Base-by-base conservation (phyloP, 2,797 vertebrate species). In the Setipinna tenuifilis region DNA sequence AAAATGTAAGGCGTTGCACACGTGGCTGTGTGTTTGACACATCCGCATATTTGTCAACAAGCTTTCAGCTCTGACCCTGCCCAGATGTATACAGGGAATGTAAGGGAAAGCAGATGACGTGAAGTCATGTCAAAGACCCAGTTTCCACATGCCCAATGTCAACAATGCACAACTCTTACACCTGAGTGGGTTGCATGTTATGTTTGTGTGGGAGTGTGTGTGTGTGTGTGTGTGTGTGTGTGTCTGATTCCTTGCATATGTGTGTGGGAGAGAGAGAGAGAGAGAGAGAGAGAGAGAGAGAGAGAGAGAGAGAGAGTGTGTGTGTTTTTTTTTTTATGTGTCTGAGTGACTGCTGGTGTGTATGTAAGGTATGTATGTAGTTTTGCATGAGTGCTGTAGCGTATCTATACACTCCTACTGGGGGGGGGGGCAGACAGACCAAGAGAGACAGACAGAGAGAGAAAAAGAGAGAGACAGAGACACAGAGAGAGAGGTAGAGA, bases 161-260 rank as follows among this genome's bases (percentile, higher is more conserved):
- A 65, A 65, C 71, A 21, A 19, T 44, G 12, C 25, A 21, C 35
- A 44, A 12, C 0, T 59, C 58, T 19, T 21, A 19, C 58, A 59
- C 3, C 58, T 59, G 17, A 1, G 61, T 21, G 71, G 3, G 17
- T 44, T 75, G 31, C 4, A 14, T 75, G 68, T 17, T 12, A n/a
- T 65, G n/a, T 44, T 31, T 21, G 31, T 78, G 71, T 41, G 35
- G 41, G 71, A 19, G 71, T 78, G 71, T 78, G 31, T 44, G 5
- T 78, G 28, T 75, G 68, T 17, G 31, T 75, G 61, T 65, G 61
- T 65, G n/a, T 78, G 71, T 21, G 58, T 59, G 58, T 59, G 58
- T 59, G 58, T 59, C 17, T 59, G 57, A 0, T 7, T 17, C 9
- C 14, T 7, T 17, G 57, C 14, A 12, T 58, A 12, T 58, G 57